Evolutionary conservation across 1,140 invertebrate species (phyloP).

Genomic region (Drosophila busckii): DNA sequence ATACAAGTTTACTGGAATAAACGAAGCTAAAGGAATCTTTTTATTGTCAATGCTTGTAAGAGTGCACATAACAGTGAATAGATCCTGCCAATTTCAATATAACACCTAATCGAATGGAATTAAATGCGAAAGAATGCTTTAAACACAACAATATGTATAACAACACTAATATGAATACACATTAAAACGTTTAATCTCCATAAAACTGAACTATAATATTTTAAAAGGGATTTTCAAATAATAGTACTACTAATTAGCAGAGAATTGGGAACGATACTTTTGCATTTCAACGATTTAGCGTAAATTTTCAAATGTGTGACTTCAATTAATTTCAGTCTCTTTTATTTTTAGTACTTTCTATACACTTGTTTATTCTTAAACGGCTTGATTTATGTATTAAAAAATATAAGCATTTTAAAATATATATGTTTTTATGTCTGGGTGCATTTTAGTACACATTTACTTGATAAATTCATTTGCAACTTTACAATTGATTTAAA

Average conservation of each 20-base stretch:
- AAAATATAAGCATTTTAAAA: conserved; percentile 69
- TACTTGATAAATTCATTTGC: conserved; percentile 69
- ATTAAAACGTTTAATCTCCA: too few relatives aligned
- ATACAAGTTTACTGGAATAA: conserved; percentile 9
- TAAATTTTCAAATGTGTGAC: conserved; percentile 35
- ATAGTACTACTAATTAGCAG: too few relatives aligned
- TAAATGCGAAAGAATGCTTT: conserved; percentile 3
- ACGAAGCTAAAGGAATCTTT: conserved; percentile 6
- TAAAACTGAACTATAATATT: too few relatives aligned
- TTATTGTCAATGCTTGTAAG: conserved; percentile 6
- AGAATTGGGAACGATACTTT: too few relatives aligned
- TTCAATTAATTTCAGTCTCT: conserved; percentile 49
- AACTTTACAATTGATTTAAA: conserved; percentile 63
- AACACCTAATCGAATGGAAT: too few relatives aligned
- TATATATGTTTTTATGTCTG: conserved; percentile 38
- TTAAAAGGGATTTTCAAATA: too few relatives aligned
- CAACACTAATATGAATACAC: conserved; percentile 18
- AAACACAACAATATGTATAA: conserved; percentile 12
- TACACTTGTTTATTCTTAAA: conserved; percentile 24
- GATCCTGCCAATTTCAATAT: conserved; percentile 13
- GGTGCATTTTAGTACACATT: conserved; percentile 55
- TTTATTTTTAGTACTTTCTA: conserved; percentile 28
- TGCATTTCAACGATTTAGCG: too few relatives aligned
- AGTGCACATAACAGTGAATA: conserved; percentile 2
- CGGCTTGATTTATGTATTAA: conserved; percentile 30